Evolutionary conservation across 2,888 invertebrate genomes (phyloP), one percentile per base, ranked within the genome.

Genomic region (Dinocampus coccinellae): DNA sequence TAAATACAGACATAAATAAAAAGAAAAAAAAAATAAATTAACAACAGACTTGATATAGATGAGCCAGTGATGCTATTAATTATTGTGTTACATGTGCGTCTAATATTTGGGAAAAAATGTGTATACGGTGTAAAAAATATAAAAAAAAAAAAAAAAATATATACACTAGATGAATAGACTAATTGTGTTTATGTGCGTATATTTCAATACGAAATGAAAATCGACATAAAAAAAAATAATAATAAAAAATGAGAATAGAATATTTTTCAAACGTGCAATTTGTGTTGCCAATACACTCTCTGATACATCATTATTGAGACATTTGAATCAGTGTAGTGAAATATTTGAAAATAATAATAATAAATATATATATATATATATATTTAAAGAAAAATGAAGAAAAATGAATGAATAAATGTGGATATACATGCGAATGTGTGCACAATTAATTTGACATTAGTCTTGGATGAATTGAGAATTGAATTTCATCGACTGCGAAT

Each of bases 361-460:
- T 16, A 58, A 3, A 16, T 29, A 33, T 33, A n/a, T 4, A 58
- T 13, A 58, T 58, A 7, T 69, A 58, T 29, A 34, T 55, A 36
- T 26, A 20, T 58, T 39, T 4, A 39, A n/a, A 39, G 13, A 39
- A 39, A n/a, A 47, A 47, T 47, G 16, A 16, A 58, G n/a, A 58
- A 29, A 58, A 3, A 16, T 29, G 33, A 58, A n/a, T 6, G 26
- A 24, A 57, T 58, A 16, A 70, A 58, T 36, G 26, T 55, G 47
- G 36, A 20, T 58, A 57, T 29, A 70, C 42, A 65, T 53, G 72
- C 74, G 76, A 79, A 79, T 80, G 79, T 76, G 76, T 78, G 79
- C 80, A 76, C 83, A 83, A 84, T 84, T 84, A 83, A 84, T 83
- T 81, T 80, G 80, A 82, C 84, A 84, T 84, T 83, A 83, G 82